Percentiles rank a stretch among this genome's conserved stretches.
Conservation (phyloP, 1,140 invertebrate species). For the Nebria ingens region DNA sequence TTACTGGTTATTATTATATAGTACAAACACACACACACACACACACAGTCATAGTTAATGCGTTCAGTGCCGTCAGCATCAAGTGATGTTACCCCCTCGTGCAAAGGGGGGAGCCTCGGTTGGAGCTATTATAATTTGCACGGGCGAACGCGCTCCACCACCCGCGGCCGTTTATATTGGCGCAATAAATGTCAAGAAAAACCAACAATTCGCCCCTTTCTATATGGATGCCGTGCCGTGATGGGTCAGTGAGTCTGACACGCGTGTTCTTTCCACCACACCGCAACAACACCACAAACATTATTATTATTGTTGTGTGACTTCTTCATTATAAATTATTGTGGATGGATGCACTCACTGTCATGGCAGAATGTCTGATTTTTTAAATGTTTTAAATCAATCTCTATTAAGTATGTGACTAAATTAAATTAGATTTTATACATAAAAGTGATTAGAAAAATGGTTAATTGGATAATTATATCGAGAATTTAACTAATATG, state of each 20-base stretch:
- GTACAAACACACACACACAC: not conserved
- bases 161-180: not conserved
- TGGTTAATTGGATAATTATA: no score
- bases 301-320: no score
- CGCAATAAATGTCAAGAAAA: slow-evolving; percentile 9
- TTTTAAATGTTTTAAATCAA: no score
- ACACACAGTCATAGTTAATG: no score
- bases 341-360: no score
- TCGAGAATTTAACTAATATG: no score
- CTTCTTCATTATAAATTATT: not conserved
- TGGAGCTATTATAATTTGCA: slow-evolving; percentile 3
- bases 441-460: no score
- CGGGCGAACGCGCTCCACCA: not conserved
- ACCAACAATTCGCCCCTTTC: not conserved
- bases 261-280: not conserved
- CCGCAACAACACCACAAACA: no score
- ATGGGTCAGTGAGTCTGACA: not conserved
- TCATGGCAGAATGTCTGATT: no score
- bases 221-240: not conserved
- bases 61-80: no score
- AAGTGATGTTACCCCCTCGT: not conserved
- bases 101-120: not conserved
- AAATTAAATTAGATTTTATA: no score
- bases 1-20: not conserved
- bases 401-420: no score